Evolutionary conservation across 2,888 invertebrate species (phyloP).

Genomic region (Tiliacea aurago): DNA sequence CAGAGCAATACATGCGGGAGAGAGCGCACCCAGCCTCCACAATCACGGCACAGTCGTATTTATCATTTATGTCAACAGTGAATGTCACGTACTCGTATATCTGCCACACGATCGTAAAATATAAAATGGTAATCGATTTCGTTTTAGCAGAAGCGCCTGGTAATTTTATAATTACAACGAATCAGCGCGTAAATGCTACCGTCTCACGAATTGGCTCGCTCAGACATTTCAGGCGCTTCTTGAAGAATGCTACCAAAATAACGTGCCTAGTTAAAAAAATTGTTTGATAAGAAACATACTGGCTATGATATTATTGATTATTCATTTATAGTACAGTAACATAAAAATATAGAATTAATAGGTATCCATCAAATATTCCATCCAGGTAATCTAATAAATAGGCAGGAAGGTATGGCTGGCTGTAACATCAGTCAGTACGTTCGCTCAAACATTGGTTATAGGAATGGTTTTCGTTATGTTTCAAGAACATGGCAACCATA

Average conservation of each 20-base stretch:
- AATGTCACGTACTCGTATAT: background rate
- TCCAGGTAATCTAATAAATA: slow-evolving; percentile 18
- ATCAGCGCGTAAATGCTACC: background rate
- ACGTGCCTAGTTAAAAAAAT: background rate
- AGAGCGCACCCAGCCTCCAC: background rate
- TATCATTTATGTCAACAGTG: background rate
- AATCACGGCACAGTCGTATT: background rate
- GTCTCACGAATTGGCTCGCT: background rate
- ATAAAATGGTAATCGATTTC: background rate
- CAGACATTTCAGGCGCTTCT: slow-evolving; percentile 8
- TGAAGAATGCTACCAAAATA: background rate
- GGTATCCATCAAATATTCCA: background rate
- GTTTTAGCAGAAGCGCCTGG: slow-evolving; percentile 8
- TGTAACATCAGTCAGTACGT: slow-evolving; percentile 11
- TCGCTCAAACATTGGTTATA: slow-evolving; percentile 53
- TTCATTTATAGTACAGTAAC: background rate
- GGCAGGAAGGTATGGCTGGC: background rate
- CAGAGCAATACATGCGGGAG: background rate
- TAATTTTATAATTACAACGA: slow-evolving; percentile 3
- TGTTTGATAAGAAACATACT: background rate
- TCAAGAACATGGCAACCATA: slow-evolving; percentile 19
- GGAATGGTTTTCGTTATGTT: slow-evolving; percentile 51
- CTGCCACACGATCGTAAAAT: too few relatives aligned
- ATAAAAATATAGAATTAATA: background rate
- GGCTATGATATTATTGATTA: too few relatives aligned